phyloP scores from a whole-genome alignment of 2,888 invertebrate genomes.

The Rotaria magnacalcarata region DNA sequence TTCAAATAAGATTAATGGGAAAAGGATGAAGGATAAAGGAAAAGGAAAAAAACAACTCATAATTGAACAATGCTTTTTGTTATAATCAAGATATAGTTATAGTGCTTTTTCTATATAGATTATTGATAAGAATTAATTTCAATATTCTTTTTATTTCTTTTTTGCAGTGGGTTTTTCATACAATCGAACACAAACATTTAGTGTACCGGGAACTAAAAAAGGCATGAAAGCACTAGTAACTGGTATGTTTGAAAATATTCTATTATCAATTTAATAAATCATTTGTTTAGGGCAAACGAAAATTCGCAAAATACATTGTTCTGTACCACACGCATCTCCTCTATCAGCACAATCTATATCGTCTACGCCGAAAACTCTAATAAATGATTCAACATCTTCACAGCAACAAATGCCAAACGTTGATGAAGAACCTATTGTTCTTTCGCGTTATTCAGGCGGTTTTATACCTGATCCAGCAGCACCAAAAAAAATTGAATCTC shows the following conservation, averaged over 20 bases:
- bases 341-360: not conserved
- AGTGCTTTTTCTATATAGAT: not conserved
- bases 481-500: constrained; percentile 83
- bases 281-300: not conserved
- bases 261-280: not conserved
- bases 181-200: constrained; percentile 19
- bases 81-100: not conserved
- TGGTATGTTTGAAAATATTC: not conserved
- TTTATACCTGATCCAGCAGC: constrained; percentile 82
- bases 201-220: constrained; percentile 10
- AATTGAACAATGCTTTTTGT: not conserved
- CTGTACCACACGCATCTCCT: not conserved
- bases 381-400: not conserved
- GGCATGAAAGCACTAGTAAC: constrained; percentile 35
- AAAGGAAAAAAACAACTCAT: not conserved
- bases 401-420: not conserved
- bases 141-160: not conserved
- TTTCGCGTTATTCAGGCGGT: constrained; percentile 88
- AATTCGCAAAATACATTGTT: constrained; percentile 29
- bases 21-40: too few species aligned
- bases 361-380: not conserved
- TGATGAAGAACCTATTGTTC: constrained; percentile 91
- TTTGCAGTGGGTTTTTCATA: constrained; percentile 2
- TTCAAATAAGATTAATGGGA: not conserved
- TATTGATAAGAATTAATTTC: not conserved